Base-by-base conservation (phyloP, 37 sponge, comb jelly and placozoan species). In the Haliclona indistincta region DNA sequence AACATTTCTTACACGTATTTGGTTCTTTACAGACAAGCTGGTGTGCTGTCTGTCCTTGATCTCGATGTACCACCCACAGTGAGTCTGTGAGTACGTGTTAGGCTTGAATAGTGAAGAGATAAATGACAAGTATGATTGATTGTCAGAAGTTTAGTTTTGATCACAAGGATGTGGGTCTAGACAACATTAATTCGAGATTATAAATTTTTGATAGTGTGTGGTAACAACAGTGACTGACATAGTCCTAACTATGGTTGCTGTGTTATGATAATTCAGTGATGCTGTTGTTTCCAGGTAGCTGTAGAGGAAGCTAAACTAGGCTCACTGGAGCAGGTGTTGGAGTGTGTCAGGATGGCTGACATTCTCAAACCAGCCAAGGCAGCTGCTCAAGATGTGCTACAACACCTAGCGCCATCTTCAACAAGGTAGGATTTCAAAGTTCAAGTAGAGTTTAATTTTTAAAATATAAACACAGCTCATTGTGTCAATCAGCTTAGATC, bases 51-150 rank as follows among this genome's bases (percentile, higher is more conserved):
- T 1, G 65, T 95, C 7, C 44, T 95, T 54, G 96, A 95, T 64
- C 52, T 95, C 35, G 96, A 95, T 69, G 75, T 91, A 3, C 79
- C 93, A 63, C 96, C 96, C 23, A 58, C 69, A 60, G 89, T 91
- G 32, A 78, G 89, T 67, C 3, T 35, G 60, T n/a, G n/a, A 58
- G 11, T 58, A 58, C n/a, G n/a, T n/a, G n/a, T n/a, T n/a, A n/a
- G n/a, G n/a, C n/a, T n/a, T n/a, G n/a, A n/a, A n/a, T n/a, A n/a
- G n/a, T n/a, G n/a, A n/a, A n/a, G n/a, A n/a, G n/a, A n/a, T n/a
- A n/a, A n/a, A n/a, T n/a, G n/a, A n/a, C n/a, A n/a, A n/a, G n/a
- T n/a, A n/a, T n/a, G n/a, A n/a, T n/a, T n/a, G n/a, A n/a, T n/a
- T n/a, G n/a, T n/a, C n/a, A n/a, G n/a, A n/a, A n/a, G n/a, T n/a